Conservation (phyloP, 2,888 invertebrate genomes). For the Kuschelorhynchus macadamiae region DNA sequence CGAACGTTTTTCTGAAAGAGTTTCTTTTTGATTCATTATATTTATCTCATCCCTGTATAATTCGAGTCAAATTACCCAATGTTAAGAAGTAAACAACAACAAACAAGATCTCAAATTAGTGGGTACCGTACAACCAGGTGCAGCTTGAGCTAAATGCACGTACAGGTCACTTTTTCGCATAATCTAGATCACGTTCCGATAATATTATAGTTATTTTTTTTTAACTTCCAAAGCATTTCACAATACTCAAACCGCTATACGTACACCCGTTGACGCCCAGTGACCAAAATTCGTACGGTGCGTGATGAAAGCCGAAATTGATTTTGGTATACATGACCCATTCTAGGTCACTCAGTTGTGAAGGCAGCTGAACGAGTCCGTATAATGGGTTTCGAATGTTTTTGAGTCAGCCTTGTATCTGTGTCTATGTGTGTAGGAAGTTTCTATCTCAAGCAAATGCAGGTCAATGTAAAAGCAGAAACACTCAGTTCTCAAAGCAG, state of each 20-base stretch:
- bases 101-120: background rate
- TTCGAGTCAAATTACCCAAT: no score
- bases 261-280: constrained; percentile 26
- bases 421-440: no score
- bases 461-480: no score
- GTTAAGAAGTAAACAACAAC: no score
- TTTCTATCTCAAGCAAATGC: no score
- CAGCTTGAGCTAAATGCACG: background rate
- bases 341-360: constrained; percentile 39
- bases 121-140: background rate
- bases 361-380: constrained; percentile 23
- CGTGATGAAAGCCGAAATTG: constrained; percentile 34
- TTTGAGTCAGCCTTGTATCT: no score
- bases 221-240: constrained; percentile 9
- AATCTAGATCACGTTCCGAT: constrained; percentile 12
- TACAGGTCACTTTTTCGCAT: background rate
- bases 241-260: constrained; percentile 17
- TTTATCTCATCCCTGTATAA: no score
- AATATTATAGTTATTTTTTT: constrained; percentile 12
- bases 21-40: no score
- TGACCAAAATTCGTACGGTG: constrained; percentile 34
- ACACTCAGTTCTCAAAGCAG: constrained; percentile 31
- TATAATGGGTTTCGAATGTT: background rate
- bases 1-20: no score
- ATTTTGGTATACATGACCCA: constrained; percentile 43